Evolutionary conservation across 1,140 invertebrate species (phyloP).

Genomic region (Amphibalanus amphitrite): DNA sequence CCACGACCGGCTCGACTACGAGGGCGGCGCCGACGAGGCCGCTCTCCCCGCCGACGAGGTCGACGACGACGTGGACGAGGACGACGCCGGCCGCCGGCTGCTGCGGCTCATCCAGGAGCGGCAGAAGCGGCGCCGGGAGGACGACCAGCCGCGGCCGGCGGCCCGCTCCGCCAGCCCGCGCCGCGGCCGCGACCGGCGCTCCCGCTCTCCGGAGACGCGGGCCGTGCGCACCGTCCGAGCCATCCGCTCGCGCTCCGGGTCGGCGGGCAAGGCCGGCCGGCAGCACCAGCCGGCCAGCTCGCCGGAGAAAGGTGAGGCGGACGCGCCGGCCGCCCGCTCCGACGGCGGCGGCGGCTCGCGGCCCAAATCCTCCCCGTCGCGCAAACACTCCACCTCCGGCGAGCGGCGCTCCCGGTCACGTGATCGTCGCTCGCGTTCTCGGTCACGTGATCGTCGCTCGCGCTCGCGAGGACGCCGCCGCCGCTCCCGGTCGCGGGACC

Average conservation of each 20-base stretch:
- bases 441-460: background rate
- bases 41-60: background rate
- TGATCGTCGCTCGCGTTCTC: background rate
- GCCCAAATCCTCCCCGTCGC: background rate
- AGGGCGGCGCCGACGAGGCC: background rate
- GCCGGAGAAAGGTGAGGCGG: no score
- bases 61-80: background rate
- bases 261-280: background rate
- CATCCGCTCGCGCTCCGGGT: background rate
- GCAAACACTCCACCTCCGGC: background rate
- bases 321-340: no score
- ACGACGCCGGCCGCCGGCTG: background rate
- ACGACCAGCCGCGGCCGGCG: background rate
- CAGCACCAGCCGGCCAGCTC: no score
- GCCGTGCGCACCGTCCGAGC: no score
- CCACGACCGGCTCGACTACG: background rate
- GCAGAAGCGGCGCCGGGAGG: background rate
- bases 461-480: background rate
- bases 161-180: background rate
- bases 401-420: background rate
- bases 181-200: background rate
- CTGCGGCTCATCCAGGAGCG: constrained; percentile 1
- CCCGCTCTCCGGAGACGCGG: background rate
- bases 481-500: background rate
- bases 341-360: no score